A percentile compares a stretch with the other conserved stretches of the same genome.
phyloP scores from a whole-genome alignment of 2,797 vertebrate species.

The Scyliorhinus canicula region DNA sequence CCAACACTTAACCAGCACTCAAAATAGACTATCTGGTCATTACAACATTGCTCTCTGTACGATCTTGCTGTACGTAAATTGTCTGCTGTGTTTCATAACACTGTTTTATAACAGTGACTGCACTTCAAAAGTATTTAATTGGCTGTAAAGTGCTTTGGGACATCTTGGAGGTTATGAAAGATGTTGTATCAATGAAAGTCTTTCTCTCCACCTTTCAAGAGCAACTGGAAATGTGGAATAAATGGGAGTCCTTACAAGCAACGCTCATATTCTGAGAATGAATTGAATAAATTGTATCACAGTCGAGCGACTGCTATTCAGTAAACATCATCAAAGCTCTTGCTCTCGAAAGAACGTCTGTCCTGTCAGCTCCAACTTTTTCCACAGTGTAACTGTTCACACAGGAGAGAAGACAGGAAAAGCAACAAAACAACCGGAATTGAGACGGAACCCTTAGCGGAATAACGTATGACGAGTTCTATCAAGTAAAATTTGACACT shows the following conservation, averaged over 20 bases:
- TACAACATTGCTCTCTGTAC: background rate
- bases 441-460: background rate
- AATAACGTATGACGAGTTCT: background rate
- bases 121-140: background rate
- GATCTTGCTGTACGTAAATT: background rate
- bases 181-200: background rate
- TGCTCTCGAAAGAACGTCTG: background rate
- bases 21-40: background rate
- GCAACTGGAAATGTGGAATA: background rate
- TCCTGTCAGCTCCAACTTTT: background rate
- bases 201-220: background rate
- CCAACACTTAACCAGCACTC: background rate
- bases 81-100: background rate
- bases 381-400: background rate
- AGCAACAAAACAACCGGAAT: background rate
- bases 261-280: background rate
- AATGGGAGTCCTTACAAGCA: background rate
- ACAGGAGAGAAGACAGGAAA: background rate
- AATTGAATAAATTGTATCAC: background rate
- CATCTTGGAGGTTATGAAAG: background rate
- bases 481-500: background rate
- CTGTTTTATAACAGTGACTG: too few species aligned
- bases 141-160: background rate
- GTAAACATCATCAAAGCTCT: background rate
- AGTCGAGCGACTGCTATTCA: background rate